A percentile compares a stretch with the other conserved stretches of the same genome.
Conservation (phyloP, 1,140 invertebrate genomes). For the Latrodectus geometricus region DNA sequence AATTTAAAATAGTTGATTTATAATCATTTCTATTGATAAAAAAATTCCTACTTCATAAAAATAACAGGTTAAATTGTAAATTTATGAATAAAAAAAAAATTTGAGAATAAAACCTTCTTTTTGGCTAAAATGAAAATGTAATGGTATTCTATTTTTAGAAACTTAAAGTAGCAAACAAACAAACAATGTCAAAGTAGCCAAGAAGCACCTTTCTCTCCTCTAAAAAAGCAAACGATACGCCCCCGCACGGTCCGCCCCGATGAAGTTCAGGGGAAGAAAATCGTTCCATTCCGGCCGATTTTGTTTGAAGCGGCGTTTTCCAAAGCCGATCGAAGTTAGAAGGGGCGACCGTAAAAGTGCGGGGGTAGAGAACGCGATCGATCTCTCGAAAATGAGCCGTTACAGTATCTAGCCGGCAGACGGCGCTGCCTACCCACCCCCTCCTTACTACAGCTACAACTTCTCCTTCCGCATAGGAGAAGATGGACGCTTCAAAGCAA, state of each 20-base stretch:
- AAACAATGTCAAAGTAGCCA: too few species aligned
- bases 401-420: slow-evolving; percentile 47
- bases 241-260: background rate
- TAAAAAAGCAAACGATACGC: slow-evolving; percentile 16
- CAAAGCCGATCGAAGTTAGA: slow-evolving; percentile 27
- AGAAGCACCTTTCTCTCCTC: too few species aligned
- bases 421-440: slow-evolving; percentile 12
- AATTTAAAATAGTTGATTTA: too few species aligned
- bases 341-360: background rate
- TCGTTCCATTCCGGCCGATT: slow-evolving; percentile 32
- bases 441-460: slow-evolving; percentile 41
- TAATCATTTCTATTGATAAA: too few species aligned
- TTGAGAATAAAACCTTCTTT: too few species aligned
- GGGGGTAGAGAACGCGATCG: slow-evolving; percentile 9
- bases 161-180: too few species aligned
- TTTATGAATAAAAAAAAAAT: too few species aligned
- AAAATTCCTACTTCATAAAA: too few species aligned
- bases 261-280: slow-evolving; percentile 10
- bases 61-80: too few species aligned
- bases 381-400: slow-evolving; percentile 28
- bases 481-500: slow-evolving; percentile 10
- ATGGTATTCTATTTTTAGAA: too few species aligned
- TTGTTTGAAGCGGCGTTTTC: slow-evolving; percentile 9
- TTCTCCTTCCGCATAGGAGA: slow-evolving; percentile 48
- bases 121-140: too few species aligned